These are phyloP conservation scores for Catocala sponsa DNA, from an alignment of 2,888 invertebrate species.

Conservation along the genomic window DNA sequence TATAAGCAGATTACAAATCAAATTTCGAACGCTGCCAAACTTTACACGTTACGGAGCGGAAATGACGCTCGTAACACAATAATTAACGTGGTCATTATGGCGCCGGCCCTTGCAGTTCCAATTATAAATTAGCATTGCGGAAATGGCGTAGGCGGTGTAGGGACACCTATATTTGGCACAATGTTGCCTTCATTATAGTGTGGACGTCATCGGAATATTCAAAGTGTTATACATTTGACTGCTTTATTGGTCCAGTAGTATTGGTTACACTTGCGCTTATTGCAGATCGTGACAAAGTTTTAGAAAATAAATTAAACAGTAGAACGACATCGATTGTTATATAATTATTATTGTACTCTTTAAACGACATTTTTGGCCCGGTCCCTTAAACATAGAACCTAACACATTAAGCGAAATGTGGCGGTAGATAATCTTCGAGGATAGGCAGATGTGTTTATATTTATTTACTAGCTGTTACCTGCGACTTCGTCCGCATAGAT, in stretches of 20 bases:
- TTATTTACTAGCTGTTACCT: too few relatives aligned
- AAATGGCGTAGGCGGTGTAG: slow-evolving; percentile 47
- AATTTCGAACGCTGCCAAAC: slow-evolving; percentile 34
- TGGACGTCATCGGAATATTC: slow-evolving; percentile 38
- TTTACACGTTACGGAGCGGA: slow-evolving; percentile 35
- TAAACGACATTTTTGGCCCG: too few relatives aligned
- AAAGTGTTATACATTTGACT: neutral
- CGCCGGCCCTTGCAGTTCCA: slow-evolving; percentile 47
- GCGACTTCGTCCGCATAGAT: too few relatives aligned
- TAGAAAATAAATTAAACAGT: too few relatives aligned
- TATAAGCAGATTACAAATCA: slow-evolving; percentile 33
- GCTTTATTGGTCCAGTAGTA: neutral
- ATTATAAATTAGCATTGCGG: slow-evolving; percentile 49
- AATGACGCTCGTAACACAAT: slow-evolving; percentile 41
- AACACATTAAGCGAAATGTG: too few relatives aligned
- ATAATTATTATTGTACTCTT: too few relatives aligned
- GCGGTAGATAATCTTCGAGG: too few relatives aligned
- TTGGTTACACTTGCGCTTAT: too few relatives aligned
- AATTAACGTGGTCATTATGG: slow-evolving; percentile 43
- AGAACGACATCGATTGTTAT: too few relatives aligned
- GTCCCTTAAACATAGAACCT: too few relatives aligned
- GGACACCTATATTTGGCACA: slow-evolving; percentile 61
- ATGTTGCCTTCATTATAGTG: slow-evolving; percentile 53
- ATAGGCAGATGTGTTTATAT: too few relatives aligned
- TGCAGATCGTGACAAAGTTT: too few relatives aligned